Percentiles rank a stretch among this genome's conserved stretches.
phyloP scores from a whole-genome alignment of 2,888 invertebrate species.

The Anarsia innoxiella region DNA sequence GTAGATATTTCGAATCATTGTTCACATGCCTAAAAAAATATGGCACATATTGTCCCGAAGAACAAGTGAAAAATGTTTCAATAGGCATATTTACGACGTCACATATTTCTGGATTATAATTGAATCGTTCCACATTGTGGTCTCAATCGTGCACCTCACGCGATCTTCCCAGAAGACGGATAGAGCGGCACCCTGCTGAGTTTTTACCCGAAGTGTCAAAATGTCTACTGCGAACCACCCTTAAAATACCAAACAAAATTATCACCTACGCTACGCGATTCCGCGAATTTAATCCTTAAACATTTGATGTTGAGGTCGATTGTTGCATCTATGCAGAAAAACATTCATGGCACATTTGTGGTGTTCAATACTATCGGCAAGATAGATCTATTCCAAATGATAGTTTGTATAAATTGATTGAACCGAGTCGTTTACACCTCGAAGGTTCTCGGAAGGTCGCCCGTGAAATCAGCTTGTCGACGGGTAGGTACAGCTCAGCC shows the following conservation, averaged over 20 bases:
- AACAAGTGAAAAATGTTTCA: conserved; percentile 6
- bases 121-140: conserved; percentile 50
- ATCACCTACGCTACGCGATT: too few species aligned
- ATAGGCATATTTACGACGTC: conserved; percentile 9
- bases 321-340: too few species aligned
- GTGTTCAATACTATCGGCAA: conserved; percentile 38
- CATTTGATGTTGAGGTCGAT: background rate
- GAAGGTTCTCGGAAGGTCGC: conserved; percentile 49
- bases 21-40: too few species aligned
- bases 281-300: conserved; percentile 15
- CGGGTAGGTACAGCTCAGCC: conserved; percentile 39
- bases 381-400: conserved; percentile 54
- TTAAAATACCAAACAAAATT: conserved; percentile 25
- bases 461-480: conserved; percentile 54
- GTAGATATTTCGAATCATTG: too few species aligned
- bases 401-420: conserved; percentile 37
- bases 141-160: conserved; percentile 58
- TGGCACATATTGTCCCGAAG: too few species aligned
- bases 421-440: conserved; percentile 56
- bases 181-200: conserved; percentile 60
- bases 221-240: conserved; percentile 61
- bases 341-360: too few species aligned
- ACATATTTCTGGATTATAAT: conserved; percentile 34
- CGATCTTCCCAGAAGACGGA: conserved; percentile 62
- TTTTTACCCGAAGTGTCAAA: conserved; percentile 71